Evolutionary conservation across 2,888 invertebrate species (phyloP).

Genomic region (Andrena marginata): DNA sequence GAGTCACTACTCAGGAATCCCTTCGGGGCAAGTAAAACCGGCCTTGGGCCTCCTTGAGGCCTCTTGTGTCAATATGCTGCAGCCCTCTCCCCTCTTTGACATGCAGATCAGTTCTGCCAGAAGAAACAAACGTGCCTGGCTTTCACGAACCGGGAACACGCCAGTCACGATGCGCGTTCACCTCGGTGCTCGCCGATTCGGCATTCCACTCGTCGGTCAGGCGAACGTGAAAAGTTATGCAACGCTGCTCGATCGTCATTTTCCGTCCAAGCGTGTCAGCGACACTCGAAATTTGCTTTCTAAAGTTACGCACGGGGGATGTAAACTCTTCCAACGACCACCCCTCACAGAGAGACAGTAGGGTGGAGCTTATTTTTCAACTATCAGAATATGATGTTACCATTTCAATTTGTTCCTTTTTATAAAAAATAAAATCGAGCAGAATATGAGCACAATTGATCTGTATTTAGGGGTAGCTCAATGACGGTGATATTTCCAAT

Average conservation of each 20-base stretch:
- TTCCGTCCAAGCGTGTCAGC: not conserved
- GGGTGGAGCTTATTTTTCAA: too few species aligned
- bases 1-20: conserved; percentile 66
- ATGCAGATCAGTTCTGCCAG: conserved; percentile 58
- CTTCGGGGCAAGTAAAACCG: conserved; percentile 61
- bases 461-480: too few species aligned
- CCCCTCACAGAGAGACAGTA: too few species aligned
- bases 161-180: conserved; percentile 24
- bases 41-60: conserved; percentile 63
- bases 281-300: too few species aligned
- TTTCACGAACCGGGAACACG: conserved; percentile 32
- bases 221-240: conserved; percentile 1
- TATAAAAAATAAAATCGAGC: too few species aligned
- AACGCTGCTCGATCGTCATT: not conserved
- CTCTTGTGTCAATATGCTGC: conserved; percentile 62
- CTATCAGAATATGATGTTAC: too few species aligned
- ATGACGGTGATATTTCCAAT: too few species aligned
- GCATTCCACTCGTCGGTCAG: conserved; percentile 11
- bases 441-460: too few species aligned
- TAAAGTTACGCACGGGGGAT: too few species aligned
- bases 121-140: conserved; percentile 55
- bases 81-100: conserved; percentile 55
- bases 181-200: conserved; percentile 15
- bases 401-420: too few species aligned
- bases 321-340: too few species aligned